Percentiles rank a stretch among this genome's conserved stretches.
Evolutionary conservation across 2,113 vertebrate genomes (phyloP).

Genomic region (Anguilla japonica): DNA sequence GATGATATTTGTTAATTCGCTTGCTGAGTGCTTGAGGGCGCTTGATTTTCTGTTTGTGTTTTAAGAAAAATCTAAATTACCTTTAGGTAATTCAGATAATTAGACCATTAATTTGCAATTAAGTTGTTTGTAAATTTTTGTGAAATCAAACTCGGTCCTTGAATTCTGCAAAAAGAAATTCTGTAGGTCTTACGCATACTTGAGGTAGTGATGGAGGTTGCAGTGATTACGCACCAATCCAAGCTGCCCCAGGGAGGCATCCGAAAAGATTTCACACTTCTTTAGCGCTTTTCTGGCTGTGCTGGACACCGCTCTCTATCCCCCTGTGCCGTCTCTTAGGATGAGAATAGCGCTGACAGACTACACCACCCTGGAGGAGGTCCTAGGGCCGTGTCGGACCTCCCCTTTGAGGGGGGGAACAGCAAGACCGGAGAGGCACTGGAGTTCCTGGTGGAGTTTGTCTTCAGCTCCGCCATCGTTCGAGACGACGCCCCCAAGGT

Average conservation of each 20-base stretch:
- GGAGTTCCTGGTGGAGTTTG: constrained; percentile 64
- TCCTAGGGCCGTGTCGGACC: constrained; percentile 67
- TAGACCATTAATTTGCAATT: too few species aligned
- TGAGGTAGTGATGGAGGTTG: background rate
- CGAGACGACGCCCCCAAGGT: constrained; percentile 80
- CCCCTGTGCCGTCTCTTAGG: constrained; percentile 54
- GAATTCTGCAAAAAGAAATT: background rate
- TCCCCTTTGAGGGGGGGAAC: constrained; percentile 67
- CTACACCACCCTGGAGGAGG: constrained; percentile 65
- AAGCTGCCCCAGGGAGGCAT: background rate
- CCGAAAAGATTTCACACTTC: background rate
- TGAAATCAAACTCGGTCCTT: too few species aligned
- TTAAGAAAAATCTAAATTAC: background rate
- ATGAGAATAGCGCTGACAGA: constrained; percentile 79
- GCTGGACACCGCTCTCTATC: background rate
- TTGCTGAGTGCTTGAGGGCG: background rate
- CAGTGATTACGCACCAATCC: background rate
- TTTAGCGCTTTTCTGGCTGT: background rate
- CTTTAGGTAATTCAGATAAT: too few species aligned
- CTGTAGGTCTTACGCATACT: too few species aligned
- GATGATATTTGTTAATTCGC: background rate
- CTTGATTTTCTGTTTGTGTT: background rate
- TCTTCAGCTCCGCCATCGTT: constrained; percentile 62
- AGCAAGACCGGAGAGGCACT: constrained; percentile 73
- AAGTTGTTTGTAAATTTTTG: background rate